Evolutionary conservation across 1,140 invertebrate species (phyloP), one percentile per base, ranked within the genome.

Genomic region (Leptonema lineaticorne): DNA sequence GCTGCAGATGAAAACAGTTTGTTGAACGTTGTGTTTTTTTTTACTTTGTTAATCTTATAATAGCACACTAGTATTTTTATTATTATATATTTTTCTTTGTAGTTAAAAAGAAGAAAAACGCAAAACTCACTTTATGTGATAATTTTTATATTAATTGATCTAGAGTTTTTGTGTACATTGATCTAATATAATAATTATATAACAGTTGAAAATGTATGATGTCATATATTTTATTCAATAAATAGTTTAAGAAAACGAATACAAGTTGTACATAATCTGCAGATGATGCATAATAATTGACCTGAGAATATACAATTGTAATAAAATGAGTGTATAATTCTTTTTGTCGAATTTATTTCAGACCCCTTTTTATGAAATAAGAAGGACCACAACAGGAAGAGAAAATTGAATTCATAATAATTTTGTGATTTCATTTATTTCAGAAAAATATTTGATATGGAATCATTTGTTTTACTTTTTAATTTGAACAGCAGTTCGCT

Each of bases 391-490:
- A 16, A 11, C n/a, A n/a, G 11, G 30, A 5, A 33, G 30, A 6
- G 30, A 33, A 33, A 41, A 41, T 3, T 4, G 37, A 41, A 41
- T 41, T 9, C 37, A 33, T 27, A n/a, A 9, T 62, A 9, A 18
- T 68, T 68, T 60, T 24, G 45, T 62, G 66, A 72, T 69, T 72
- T 67, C n/a, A n/a, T 72, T 72, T 72, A 72, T 72, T 72, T 69
- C 68, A 60, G 68, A 72, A 72, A 71, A 72, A 72, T 72, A 72
- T 69, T 69, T 72, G 71, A 72, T 72, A 72, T 72, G 71, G 71
- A 72, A 69, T 60, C 68, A 69, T 69, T 67, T 72, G 63, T 37
- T 53, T 64, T 59, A 69, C n/a, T 28, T n/a, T 30, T 22, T 66
- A 67, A 69, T 24, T 26, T 20, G 9, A 50, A 50, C 46, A 11